A percentile compares a stretch with the other conserved stretches of the same genome.
These are phyloP conservation scores for Mohoua ochrocephala DNA, from an alignment of 2,113 vertebrate species.

Conservation along the genomic window DNA sequence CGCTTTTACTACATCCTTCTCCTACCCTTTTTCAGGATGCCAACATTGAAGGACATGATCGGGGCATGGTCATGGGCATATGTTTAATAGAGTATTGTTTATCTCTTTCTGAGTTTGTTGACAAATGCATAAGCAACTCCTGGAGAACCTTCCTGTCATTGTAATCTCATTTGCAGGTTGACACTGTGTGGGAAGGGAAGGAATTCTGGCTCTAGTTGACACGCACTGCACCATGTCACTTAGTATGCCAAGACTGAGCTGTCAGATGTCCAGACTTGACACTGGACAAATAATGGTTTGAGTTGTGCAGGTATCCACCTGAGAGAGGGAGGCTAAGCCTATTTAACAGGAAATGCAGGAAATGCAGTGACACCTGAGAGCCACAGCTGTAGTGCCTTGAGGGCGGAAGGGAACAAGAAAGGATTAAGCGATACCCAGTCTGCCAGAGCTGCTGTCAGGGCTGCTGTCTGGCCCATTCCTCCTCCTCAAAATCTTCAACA, in stretches of 20 bases:
- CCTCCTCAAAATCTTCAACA: neutral
- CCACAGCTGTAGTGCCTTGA: neutral
- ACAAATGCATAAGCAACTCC: neutral
- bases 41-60: accelerated
- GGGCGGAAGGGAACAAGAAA: neutral
- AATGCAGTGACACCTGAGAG: neutral
- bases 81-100: neutral
- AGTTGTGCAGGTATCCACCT: neutral
- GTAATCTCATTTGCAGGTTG: neutral
- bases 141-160: neutral
- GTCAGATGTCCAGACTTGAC: neutral
- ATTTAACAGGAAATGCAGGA: neutral
- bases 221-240: neutral
- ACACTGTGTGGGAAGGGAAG: neutral
- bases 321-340: neutral
- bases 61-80: neutral
- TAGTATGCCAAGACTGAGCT: neutral
- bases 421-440: neutral
- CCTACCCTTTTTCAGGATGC: neutral
- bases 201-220: neutral
- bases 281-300: neutral
- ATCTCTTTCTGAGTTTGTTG: neutral
- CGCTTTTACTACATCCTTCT: neutral
- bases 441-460: neutral
- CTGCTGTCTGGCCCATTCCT: neutral